Base-by-base conservation (phyloP, 2,888 invertebrate species). In the Nematopogon swammerdamellus region DNA sequence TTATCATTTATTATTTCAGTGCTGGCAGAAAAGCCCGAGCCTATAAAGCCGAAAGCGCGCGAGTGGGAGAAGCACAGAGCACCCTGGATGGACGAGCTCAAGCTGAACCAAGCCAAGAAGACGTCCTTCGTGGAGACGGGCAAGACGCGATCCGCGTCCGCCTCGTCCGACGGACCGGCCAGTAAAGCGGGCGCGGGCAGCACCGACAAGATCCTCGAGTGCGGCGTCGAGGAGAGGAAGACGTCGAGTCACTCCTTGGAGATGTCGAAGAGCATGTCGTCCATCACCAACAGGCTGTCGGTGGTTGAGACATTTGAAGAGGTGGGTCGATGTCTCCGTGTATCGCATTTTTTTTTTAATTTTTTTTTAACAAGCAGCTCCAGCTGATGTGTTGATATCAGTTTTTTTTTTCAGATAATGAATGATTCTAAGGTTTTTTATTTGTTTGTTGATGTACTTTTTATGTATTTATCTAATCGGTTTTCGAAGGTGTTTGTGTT, bases 61-160 rank as follows among this genome's bases (percentile, higher is more conserved):
- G 87, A 87, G 59, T 87, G 87, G 86, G 87, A 86, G 67, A 88
- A 86, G 60, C 85, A 86, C 58, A 84, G 82, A 60, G 88, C 87
- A 46, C 91, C 91, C 0, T 92, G 91, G 91, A 87, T 92, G 82
- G 88, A 84, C 56, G 91, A 92, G 63, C 81, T 92, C 56, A 91
- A 91, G 63, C 80, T 89, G 55, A 90, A 87, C 60, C 91, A 92
- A 66, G 85, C 85, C 1, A 85, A 84, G 68, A 83, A 86, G 60
- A 84, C 83, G 0, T 64, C 67, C 2, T 53, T 44, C 64, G 73
- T 63, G 51, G 63, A 60, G 2, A 55, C 60, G 1, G 65, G 65
- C 52, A 72, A 74, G 59, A 57, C 71, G 18, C 55, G 54, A 44
- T 65, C 71, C 3, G 65, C 63, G 56, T 77, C 59, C 53, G 63